These are phyloP conservation scores for Diarsia mendica DNA, from an alignment of 2,888 invertebrate genomes.

Conservation along the genomic window DNA sequence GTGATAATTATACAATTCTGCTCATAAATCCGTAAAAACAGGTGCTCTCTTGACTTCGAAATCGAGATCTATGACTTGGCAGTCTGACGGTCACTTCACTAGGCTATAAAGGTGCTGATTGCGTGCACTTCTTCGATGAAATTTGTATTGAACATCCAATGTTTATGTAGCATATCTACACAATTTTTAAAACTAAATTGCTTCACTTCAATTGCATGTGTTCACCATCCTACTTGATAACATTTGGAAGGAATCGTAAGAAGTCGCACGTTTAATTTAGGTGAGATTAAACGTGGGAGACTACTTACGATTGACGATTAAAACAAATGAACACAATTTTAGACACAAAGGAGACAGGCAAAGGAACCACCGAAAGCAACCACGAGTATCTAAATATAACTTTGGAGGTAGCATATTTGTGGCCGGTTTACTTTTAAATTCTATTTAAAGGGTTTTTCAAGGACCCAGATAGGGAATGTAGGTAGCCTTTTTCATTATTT, in stretches of 20 bases:
- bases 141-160: background rate
- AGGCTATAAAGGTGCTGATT: background rate
- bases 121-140: background rate
- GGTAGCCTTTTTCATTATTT: background rate
- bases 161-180: background rate
- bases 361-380: background rate
- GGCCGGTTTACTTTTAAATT: background rate
- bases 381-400: background rate
- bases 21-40: too few relatives aligned
- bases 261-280: too few relatives aligned
- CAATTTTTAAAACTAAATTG: background rate
- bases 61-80: too few relatives aligned
- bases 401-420: background rate
- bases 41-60: too few relatives aligned
- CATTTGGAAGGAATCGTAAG: background rate
- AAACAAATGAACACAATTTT: background rate
- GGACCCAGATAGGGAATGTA: too few relatives aligned
- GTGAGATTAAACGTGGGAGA: background rate
- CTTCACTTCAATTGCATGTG: too few relatives aligned
- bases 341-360: background rate
- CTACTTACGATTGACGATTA: background rate
- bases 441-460: background rate
- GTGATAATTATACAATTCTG: too few relatives aligned
- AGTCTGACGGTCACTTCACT: too few relatives aligned
- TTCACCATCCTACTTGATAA: background rate